phyloP scores from a whole-genome alignment of 1,140 invertebrate genomes.

The Mactra quadrangularis region DNA sequence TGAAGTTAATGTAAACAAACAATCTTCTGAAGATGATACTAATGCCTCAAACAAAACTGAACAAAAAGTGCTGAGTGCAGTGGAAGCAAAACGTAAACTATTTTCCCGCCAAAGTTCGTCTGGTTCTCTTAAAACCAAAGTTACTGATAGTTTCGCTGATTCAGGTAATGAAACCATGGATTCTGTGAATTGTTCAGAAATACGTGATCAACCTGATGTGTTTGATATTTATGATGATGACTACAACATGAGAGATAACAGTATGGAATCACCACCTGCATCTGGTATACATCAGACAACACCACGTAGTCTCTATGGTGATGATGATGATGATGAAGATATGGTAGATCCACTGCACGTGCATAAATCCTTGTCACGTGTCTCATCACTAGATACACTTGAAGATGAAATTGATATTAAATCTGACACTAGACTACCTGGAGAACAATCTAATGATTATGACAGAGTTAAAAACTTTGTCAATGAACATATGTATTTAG shows the following conservation, averaged over 20 bases:
- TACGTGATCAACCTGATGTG: constrained; percentile 42
- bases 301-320: constrained; percentile 25
- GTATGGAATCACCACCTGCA: not conserved
- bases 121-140: constrained; percentile 50
- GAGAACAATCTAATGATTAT: not conserved
- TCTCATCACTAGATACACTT: constrained; percentile 36
- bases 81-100: constrained; percentile 48
- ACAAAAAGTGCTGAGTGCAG: constrained; percentile 6
- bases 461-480: constrained; percentile 49
- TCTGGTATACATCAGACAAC: not conserved
- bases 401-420: constrained; percentile 27
- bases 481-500: constrained; percentile 40
- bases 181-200: constrained; percentile 47
- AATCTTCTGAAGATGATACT: not conserved
- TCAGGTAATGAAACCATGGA: constrained; percentile 55
- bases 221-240: constrained; percentile 52
- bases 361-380: constrained; percentile 52
- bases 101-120: constrained; percentile 53
- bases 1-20: constrained; percentile 13
- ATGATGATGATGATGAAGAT: constrained; percentile 53
- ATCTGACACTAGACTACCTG: not conserved
- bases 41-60: not conserved
- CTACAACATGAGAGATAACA: not conserved
- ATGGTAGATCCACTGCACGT: constrained; percentile 48
- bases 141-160: constrained; percentile 53